phyloP scores from a whole-genome alignment of 30 jellyfish, hydroid and myxozoan genomes.

The Cassiopea andromeda region DNA sequence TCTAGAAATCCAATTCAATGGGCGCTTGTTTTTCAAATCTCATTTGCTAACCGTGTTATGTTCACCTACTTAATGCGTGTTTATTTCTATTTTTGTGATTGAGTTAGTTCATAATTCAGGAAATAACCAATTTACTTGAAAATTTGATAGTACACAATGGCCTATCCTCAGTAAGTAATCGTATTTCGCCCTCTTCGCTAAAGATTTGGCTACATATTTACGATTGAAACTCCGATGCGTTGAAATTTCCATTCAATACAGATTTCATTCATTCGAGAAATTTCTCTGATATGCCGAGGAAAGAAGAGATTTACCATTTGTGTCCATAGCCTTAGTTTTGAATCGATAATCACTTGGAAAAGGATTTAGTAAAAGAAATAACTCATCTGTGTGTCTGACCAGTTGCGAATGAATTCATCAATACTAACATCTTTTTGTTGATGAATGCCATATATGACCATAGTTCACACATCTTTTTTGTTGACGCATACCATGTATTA shows the following conservation, averaged over 20 bases:
- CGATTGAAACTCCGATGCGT: constrained; percentile 1
- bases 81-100: constrained; percentile 5
- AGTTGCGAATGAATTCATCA: no score
- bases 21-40: constrained; percentile 16
- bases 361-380: no score
- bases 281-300: neutral
- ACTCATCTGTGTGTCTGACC: no score
- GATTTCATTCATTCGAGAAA: neutral
- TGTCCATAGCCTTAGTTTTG: no score
- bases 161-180: neutral
- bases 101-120: constrained; percentile 10
- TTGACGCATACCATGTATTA: no score
- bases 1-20: constrained; percentile 3
- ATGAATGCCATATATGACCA: no score
- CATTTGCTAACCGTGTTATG: constrained; percentile 8
- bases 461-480: no score
- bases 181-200: neutral
- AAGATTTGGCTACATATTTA: neutral
- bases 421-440: no score
- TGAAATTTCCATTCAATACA: neutral
- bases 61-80: neutral
- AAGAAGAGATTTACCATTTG: neutral
- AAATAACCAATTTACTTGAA: neutral
- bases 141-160: constrained; percentile 4
- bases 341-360: no score